Evolutionary conservation across 2,113 vertebrate species (phyloP).

Genomic region (Gasterosteus nipponicus): DNA sequence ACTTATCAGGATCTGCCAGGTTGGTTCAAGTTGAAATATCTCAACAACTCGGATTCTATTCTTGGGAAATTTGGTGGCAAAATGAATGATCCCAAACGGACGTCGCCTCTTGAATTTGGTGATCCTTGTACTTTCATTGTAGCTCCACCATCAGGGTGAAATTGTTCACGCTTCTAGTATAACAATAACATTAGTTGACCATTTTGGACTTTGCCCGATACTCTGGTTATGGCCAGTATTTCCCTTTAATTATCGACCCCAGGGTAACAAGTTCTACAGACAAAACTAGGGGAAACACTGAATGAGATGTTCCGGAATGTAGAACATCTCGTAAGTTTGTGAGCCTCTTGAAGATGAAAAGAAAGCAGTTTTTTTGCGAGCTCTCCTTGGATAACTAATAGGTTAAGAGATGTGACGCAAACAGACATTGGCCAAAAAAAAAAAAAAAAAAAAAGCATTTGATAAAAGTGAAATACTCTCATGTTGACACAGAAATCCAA

Average conservation of each 20-base stretch:
- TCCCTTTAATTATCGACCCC: background rate
- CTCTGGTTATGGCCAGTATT: background rate
- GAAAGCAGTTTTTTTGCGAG: conserved; percentile 8
- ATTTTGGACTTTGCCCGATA: background rate
- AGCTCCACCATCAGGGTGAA: background rate
- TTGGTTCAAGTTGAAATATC: background rate
- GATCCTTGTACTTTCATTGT: background rate
- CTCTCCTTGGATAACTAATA: conserved; percentile 5
- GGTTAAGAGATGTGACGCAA: conserved; percentile 34
- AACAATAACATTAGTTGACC: background rate
- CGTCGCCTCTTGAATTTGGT: background rate
- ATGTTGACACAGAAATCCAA: conserved; percentile 44
- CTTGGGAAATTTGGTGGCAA: background rate
- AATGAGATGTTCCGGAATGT: conserved; percentile 40
- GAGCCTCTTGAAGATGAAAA: conserved; percentile 21
- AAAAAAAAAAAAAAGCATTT: background rate
- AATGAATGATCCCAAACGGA: background rate
- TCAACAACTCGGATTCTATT: background rate
- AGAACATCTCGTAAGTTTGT: conserved; percentile 17
- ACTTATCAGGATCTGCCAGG: conserved; percentile 9
- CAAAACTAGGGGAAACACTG: conserved; percentile 11
- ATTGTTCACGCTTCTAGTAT: background rate
- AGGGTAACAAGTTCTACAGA: background rate
- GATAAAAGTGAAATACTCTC: conserved; percentile 26
- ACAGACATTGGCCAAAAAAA: conserved; percentile 16